Base-by-base conservation (phyloP, 2,113 vertebrate species). In the Macroglossus sobrinus region DNA sequence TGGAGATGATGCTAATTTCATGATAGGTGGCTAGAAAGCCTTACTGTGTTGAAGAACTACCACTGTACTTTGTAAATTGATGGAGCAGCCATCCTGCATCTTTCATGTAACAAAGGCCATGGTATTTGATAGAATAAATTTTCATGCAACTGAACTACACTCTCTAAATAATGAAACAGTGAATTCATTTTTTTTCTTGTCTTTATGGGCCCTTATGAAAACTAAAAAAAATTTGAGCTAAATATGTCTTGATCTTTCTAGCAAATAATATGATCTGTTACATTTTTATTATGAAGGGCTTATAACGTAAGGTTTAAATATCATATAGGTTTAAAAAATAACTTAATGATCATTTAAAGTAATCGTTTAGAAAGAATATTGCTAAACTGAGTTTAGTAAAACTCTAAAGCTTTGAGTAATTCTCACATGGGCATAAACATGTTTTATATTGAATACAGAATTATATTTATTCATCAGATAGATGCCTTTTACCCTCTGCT, bases 81-180 rank as follows among this genome's bases (percentile, higher is more conserved):
- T 86, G 53, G 64, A 94, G 94, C 68, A 93, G 75, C 43, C n/a
- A 92, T 89, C 96, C 91, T 53, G 1, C 24, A 91, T 74, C 82
- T 96, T 96, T 93, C 75, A 68, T 38, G 10, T 94, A 94, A 84
- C 28, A 94, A 66, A 53, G 28, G 30, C 71, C 91, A 89, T 12
- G 88, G 26, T 59, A 93, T 84, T 89, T 84, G 75, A 97, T 24
- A 87, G 95, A 96, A 71, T 26, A 92, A 61, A 43, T n/a, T 69
- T 96, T 95, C 96, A 94, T 86, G 69, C 15, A 10, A 82, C 92
- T 79, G 82, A 35, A 94, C 9, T 64, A 35, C 12, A 80, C 33
- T 71, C 87, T 91, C 57, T 85, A 96, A 94, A 68, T 10, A 94
- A 61, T 95, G 55, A 96, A 97, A 92, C 40, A 96, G 63, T 57